phyloP scores from a whole-genome alignment of 2,888 invertebrate species.

The Leptopilina drosophilae region DNA sequence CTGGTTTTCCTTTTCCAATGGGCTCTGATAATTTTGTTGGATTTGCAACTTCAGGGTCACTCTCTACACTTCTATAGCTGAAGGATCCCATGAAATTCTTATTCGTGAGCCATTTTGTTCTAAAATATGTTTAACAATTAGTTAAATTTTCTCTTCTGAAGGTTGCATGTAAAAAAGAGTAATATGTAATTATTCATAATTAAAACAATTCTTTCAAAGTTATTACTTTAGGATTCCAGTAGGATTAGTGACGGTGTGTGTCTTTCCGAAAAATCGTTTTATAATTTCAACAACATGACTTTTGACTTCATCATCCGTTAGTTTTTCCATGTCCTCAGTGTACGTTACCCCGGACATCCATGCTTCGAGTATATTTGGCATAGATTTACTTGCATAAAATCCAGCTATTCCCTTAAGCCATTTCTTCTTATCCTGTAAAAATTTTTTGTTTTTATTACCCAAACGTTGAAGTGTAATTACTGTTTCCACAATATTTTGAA shows the following conservation, averaged over 20 bases:
- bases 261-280: slow-evolving; percentile 78
- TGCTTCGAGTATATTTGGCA: slow-evolving; percentile 81
- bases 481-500: no score
- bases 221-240: slow-evolving; percentile 78
- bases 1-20: slow-evolving; percentile 70
- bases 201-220: slow-evolving; percentile 1
- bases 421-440: slow-evolving; percentile 70
- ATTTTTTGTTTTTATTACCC: not conserved
- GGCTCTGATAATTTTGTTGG: slow-evolving; percentile 80
- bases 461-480: not conserved
- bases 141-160: no score
- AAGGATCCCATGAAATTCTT: slow-evolving; percentile 86
- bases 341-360: slow-evolving; percentile 82
- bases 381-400: slow-evolving; percentile 81
- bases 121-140: slow-evolving; percentile 67
- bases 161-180: no score
- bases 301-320: slow-evolving; percentile 79
- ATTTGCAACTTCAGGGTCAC: slow-evolving; percentile 77
- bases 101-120: slow-evolving; percentile 85
- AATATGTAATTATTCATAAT: not conserved
- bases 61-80: slow-evolving; percentile 79
- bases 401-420: slow-evolving; percentile 83
- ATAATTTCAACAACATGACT: slow-evolving; percentile 77
- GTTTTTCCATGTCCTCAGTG: slow-evolving; percentile 81
- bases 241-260: slow-evolving; percentile 78